Evolutionary conservation across 2,113 vertebrate species (phyloP).

Genomic region (Proteles cristata): DNA sequence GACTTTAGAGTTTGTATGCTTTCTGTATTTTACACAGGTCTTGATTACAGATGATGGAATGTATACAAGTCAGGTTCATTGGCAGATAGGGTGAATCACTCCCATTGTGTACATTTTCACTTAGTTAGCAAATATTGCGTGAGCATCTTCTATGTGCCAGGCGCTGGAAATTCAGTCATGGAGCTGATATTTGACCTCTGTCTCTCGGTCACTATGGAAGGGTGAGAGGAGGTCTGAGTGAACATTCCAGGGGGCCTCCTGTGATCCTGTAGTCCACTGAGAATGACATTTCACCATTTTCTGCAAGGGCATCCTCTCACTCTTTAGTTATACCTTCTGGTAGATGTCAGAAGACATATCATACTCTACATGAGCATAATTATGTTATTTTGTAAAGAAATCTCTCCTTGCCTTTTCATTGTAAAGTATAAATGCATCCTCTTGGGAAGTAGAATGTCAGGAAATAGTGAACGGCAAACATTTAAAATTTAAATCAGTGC

Average conservation of each 20-base stretch:
- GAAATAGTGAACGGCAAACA: background rate
- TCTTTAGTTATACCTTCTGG: background rate
- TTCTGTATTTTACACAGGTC: background rate
- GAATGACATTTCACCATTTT: background rate
- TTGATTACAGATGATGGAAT: background rate
- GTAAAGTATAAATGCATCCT: background rate
- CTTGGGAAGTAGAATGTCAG: background rate
- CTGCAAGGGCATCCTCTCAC: background rate
- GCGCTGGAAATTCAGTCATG: background rate
- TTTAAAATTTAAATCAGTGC: background rate
- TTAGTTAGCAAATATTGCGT: background rate
- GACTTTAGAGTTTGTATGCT: background rate
- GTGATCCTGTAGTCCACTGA: background rate
- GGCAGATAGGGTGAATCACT: background rate
- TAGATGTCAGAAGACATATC: background rate
- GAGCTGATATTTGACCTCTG: background rate
- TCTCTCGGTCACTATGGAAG: background rate
- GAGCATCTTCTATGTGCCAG: background rate
- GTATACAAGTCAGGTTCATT: background rate
- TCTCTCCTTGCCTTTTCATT: background rate
- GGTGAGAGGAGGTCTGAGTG: background rate
- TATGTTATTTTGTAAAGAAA: constrained; percentile 43
- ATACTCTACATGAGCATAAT: background rate
- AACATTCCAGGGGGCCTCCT: background rate
- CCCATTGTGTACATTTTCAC: background rate